Base-by-base conservation (phyloP, 2,797 vertebrate genomes). In the Malurus splendens region DNA sequence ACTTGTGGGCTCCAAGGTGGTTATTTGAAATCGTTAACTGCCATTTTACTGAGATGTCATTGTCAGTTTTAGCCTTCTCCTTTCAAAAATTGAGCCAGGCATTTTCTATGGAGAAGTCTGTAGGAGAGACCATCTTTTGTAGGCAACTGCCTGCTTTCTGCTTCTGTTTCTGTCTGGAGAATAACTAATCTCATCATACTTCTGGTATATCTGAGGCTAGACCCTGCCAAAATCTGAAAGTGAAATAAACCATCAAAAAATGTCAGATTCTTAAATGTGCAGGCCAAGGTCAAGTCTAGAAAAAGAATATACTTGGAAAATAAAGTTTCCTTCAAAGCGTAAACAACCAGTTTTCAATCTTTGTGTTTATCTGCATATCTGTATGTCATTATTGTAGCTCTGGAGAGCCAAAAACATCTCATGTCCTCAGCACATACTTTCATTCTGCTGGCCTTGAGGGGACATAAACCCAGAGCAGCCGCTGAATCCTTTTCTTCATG, bases 231-330 rank as follows among this genome's bases (percentile, higher is more conserved):
- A 95, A 92, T 90, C 90, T 92, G 82, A 87, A 94, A 95, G 90
- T 92, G 94, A 94, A 92, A 90, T 93, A 95, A 94, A 89, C 86
- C 68, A 92, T 93, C 52, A 91, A 93, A 90, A 93, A 89, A 87
- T 68, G 52, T 91, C 72, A 89, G 52, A 91, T 90, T 90, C 88
- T 85, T 89, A 52, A 68, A 89, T 94, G 93, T 87, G 80, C 94
- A 95, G 59, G 85, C 86, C 32, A 67, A 84, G 92, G 92, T 95
- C 91, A 95, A 82, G 75, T 65, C 76, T 79, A 94, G 84, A 87
- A 92, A 68, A 92, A 66, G 44, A 42, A 76, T 73, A 33, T 51
- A 50, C 54, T 82, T 89, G 73, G 72, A 78, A 90, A 87, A 82
- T 36, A 57, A 87, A 82, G 32, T 71, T 88, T 90, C 30, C 71